These are phyloP conservation scores for Neopelma chrysocephalum DNA, from an alignment of 2,797 vertebrate genomes.

Conservation along the genomic window DNA sequence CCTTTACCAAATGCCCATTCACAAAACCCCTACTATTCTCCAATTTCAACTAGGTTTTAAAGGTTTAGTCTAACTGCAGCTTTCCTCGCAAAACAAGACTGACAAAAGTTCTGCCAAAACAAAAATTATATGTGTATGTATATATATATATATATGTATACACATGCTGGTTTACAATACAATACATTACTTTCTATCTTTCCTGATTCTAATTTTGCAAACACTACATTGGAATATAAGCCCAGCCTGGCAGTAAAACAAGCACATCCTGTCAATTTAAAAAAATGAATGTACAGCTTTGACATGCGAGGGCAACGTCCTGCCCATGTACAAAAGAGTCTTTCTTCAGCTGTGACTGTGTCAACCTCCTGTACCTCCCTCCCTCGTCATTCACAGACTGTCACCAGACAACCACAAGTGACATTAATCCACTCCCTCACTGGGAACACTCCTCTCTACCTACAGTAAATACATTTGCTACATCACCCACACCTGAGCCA, in stretches of 20 bases:
- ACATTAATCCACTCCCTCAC: background rate
- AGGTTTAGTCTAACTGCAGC: background rate
- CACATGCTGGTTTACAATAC: no score
- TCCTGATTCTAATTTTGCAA: background rate
- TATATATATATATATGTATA: no score
- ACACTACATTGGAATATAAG: fast-evolving
- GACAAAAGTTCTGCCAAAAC: background rate
- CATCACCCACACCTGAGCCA: background rate
- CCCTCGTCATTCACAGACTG: background rate
- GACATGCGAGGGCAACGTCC: background rate
- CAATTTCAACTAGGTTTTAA: background rate
- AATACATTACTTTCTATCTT: background rate
- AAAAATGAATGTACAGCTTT: background rate
- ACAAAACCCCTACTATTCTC: background rate
- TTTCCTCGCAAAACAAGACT: background rate
- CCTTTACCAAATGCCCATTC: fast-evolving
- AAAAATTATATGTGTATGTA: background rate
- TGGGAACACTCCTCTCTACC: background rate
- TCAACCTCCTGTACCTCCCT: background rate
- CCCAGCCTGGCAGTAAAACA: background rate
- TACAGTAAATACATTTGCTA: background rate
- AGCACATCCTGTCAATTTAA: background rate
- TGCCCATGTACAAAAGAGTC: background rate
- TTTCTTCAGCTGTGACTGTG: background rate
- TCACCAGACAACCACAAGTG: background rate